Evolutionary conservation across 1,140 invertebrate genomes (phyloP), one percentile per base, ranked within the genome.

Genomic region (Planococcus citri): DNA sequence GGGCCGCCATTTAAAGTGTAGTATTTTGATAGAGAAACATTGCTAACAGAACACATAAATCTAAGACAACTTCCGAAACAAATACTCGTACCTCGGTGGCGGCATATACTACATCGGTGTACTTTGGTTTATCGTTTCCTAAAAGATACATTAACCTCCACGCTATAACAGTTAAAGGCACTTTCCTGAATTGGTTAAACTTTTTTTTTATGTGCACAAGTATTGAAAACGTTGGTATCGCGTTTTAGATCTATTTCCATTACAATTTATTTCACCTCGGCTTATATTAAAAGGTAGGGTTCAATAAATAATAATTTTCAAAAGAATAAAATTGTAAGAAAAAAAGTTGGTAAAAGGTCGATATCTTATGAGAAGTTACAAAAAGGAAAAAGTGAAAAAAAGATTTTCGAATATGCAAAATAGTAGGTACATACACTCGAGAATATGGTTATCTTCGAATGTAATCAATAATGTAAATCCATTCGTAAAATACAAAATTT

Each of bases 81-180:
- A 51, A 51, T 33, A n/a, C n/a, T n/a, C n/a, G n/a, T 37, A 51
- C 41, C 41, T 51, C 41, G 41, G 41, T 20, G 41, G 6, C 41
- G 41, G 41, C 41, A 20, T 51, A n/a, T n/a, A 51, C 2, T n/a
- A 51, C 41, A 51, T 20, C 17, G 41, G 6, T n/a, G 41, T 51
- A 51, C 41, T 51, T 51, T 51, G 41, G 41, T 51, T 51, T 51
- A 51, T 51, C 41, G 41, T 51, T 51, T 51, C 41, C 41, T 51
- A 51, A 51, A 51, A 51, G 41, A 51, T 51, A 51, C 41, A 51
- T 51, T 51, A 51, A 51, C 41, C 41, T 51, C 41, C 41, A 51
- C 41, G 41, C 41, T 51, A 51, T 51, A 51, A 51, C 41, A 51
- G 41, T 51, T 51, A 51, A 51, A 51, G 41, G 41, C 41, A 51